Conservation (phyloP, 2,113 vertebrate species). For the Dipodomys stephensi region DNA sequence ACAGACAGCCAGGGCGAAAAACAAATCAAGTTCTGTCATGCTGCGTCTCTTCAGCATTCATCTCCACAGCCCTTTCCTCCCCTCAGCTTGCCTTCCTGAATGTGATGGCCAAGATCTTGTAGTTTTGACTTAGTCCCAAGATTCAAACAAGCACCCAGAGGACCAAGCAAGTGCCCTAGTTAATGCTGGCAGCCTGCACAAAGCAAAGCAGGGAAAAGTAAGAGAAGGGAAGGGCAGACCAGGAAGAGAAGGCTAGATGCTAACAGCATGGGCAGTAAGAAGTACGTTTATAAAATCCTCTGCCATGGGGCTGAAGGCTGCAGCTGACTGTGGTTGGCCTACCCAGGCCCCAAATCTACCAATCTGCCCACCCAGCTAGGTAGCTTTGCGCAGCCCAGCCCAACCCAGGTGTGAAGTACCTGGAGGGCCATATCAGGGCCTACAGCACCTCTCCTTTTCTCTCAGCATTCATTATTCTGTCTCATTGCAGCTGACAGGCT, state of each 20-base stretch:
- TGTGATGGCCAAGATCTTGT: background rate
- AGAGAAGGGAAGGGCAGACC: background rate
- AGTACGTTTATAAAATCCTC: background rate
- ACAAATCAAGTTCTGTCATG: slow-evolving; percentile 20
- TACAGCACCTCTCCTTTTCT: background rate
- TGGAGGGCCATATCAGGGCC: background rate
- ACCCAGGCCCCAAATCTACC: background rate
- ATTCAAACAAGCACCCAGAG: background rate
- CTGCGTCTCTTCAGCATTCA: background rate
- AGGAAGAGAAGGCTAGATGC: background rate
- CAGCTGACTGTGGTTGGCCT: background rate
- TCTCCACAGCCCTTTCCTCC: background rate
- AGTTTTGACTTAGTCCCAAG: background rate
- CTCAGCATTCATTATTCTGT: background rate
- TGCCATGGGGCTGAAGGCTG: background rate
- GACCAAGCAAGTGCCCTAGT: background rate
- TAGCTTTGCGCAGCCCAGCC: background rate
- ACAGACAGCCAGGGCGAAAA: background rate
- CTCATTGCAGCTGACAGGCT: background rate
- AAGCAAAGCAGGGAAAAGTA: background rate
- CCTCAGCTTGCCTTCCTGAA: background rate
- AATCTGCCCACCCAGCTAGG: background rate
- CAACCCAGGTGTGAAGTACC: background rate
- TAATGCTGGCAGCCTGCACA: background rate
- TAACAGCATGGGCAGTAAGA: background rate